A percentile compares a stretch with the other conserved stretches of the same genome.
These are phyloP conservation scores for Hypothenemus hampei DNA, from an alignment of 1,140 invertebrate genomes.

Conservation along the genomic window DNA sequence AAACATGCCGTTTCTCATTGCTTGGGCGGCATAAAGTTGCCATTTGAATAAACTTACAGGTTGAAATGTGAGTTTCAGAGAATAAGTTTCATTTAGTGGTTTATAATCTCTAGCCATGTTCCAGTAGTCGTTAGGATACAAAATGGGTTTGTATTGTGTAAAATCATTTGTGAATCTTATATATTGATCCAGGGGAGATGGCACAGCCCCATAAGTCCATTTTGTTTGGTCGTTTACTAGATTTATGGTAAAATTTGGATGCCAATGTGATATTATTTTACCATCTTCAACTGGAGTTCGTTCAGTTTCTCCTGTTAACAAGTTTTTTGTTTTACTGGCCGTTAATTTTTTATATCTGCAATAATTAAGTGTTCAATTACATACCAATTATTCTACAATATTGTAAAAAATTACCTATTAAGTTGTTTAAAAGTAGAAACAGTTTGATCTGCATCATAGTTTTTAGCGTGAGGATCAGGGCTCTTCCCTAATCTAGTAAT, in stretches of 20 bases:
- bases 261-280: conserved; percentile 93
- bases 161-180: conserved; percentile 82
- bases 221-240: conserved; percentile 90
- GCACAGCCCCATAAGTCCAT: conserved; percentile 86
- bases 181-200: conserved; percentile 88
- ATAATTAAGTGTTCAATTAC: conserved; percentile 14
- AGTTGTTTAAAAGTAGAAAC: conserved; percentile 75
- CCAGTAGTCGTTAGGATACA: conserved; percentile 99
- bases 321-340: conserved; percentile 87
- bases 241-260: conserved; percentile 97
- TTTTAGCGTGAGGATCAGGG: conserved; percentile 64
- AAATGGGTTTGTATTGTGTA: conserved; percentile 84
- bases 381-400: neutral
- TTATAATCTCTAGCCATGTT: conserved; percentile 95
- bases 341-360: conserved; percentile 82
- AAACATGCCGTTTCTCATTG: conserved; percentile 79
- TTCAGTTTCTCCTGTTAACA: conserved; percentile 89
- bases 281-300: conserved; percentile 68
- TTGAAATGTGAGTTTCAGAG: conserved; percentile 80
- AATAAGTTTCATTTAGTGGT: conserved; percentile 83
- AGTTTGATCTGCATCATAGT: conserved; percentile 64
- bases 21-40: conserved; percentile 96
- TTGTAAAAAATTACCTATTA: conserved; percentile 60
- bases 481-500: conserved; percentile 76
- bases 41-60: conserved; percentile 95